A percentile compares a stretch with the other conserved stretches of the same genome.
Evolutionary conservation across 2,888 invertebrate species (phyloP).

Genomic region (Caenorhabditis sp.): DNA sequence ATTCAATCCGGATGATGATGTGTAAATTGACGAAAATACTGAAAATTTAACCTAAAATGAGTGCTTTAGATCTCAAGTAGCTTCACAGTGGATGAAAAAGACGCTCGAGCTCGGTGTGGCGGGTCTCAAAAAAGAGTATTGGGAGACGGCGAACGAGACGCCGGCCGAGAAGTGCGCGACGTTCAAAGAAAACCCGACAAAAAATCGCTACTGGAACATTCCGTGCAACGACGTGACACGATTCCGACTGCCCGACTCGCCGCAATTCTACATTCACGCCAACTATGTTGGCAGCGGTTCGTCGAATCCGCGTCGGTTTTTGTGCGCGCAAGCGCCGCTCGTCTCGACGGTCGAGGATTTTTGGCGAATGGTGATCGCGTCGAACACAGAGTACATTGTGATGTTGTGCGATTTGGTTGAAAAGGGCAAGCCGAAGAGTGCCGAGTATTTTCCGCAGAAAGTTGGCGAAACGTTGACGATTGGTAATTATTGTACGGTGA

Average conservation of each 20-base stretch:
- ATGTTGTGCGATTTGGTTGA: slow-evolving; percentile 9
- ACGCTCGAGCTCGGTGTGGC: not conserved
- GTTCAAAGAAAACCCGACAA: not conserved
- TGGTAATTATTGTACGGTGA: slow-evolving; percentile 18
- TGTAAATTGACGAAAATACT: too few species aligned
- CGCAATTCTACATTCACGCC: slow-evolving; percentile 1
- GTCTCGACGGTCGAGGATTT: slow-evolving; percentile 1
- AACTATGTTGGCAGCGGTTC: not conserved
- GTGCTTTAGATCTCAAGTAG: not conserved
- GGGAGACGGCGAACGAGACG: not conserved
- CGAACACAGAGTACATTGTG: slow-evolving; percentile 4
- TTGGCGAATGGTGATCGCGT: slow-evolving; percentile 5
- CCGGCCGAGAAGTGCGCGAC: not conserved
- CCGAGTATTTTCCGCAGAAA: slow-evolving; percentile 36
- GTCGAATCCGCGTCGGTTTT: not conserved
- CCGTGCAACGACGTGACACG: not conserved
- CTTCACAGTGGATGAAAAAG: not conserved
- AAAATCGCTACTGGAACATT: slow-evolving; percentile 4
- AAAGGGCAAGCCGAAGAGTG: slow-evolving; percentile 36
- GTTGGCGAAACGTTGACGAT: slow-evolving; percentile 19
- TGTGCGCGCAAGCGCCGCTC: slow-evolving; percentile 8
- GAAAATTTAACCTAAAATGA: not conserved
- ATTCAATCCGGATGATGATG: too few species aligned
- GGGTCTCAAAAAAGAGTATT: slow-evolving; percentile 4
- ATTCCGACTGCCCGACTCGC: not conserved